phyloP scores from a whole-genome alignment of 2,888 invertebrate genomes.

The Ectropis crepuscularia region DNA sequence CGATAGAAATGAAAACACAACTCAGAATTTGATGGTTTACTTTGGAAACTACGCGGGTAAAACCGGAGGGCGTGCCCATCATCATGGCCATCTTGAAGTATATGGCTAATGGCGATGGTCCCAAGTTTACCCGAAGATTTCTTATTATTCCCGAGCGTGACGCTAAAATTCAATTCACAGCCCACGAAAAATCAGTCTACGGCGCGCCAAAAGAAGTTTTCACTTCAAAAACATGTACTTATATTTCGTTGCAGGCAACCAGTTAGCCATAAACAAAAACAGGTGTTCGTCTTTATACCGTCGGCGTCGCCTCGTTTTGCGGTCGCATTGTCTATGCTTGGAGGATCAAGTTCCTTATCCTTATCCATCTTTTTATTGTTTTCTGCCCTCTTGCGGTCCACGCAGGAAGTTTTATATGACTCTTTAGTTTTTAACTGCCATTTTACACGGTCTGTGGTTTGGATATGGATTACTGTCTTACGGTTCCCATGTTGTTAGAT shows the following conservation, averaged over 20 bases:
- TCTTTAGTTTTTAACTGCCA: slow-evolving; percentile 48
- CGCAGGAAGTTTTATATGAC: slow-evolving; percentile 65
- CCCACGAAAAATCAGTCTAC: too few relatives aligned
- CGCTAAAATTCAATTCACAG: too few relatives aligned
- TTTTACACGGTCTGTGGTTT: slow-evolving; percentile 65
- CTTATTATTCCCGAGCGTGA: too few relatives aligned
- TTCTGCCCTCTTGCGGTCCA: slow-evolving; percentile 64
- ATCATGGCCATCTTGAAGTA: too few relatives aligned
- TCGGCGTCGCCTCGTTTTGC: slow-evolving; percentile 42
- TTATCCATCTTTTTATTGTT: slow-evolving; percentile 50
- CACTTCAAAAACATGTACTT: too few relatives aligned
- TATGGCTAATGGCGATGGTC: too few relatives aligned
- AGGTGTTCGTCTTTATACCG: not conserved
- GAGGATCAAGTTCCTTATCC: slow-evolving; percentile 67
- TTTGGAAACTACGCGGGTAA: too few relatives aligned
- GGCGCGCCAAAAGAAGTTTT: too few relatives aligned
- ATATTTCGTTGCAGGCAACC: not conserved
- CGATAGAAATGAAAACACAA: too few relatives aligned
- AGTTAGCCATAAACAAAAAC: not conserved
- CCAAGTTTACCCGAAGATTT: too few relatives aligned
- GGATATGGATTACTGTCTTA: slow-evolving; percentile 69
- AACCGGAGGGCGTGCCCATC: too few relatives aligned
- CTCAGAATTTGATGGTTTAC: too few relatives aligned
- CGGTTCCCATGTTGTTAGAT: slow-evolving; percentile 64
- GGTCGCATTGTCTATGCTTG: slow-evolving; percentile 58